A percentile compares a stretch with the other conserved stretches of the same genome.
Conservation (phyloP, 2,888 invertebrate species). For the Lithophane ornitopus region DNA sequence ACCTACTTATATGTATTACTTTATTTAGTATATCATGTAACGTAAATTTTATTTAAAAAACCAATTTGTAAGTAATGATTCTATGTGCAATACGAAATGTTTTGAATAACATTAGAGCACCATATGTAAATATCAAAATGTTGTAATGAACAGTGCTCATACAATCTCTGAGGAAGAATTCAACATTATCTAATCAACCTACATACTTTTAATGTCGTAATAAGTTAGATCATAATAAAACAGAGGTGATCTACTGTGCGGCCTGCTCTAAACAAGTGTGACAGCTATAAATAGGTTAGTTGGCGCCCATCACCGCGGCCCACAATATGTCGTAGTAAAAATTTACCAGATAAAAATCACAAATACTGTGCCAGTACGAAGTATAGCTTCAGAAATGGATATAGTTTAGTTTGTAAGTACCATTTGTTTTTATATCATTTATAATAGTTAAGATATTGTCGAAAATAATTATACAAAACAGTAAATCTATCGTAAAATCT, state of each 20-base stretch:
- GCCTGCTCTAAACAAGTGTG: constrained; percentile 62
- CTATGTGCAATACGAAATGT: background rate
- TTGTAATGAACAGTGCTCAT: constrained; percentile 1
- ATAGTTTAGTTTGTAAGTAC: constrained; percentile 60
- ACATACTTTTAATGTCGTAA: constrained; percentile 43
- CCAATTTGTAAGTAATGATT: background rate
- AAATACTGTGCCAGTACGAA: constrained; percentile 55
- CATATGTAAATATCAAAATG: background rate
- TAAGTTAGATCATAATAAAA: constrained; percentile 44
- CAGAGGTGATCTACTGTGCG: constrained; percentile 57
- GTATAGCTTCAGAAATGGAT: constrained; percentile 58
- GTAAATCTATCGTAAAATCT: constrained; percentile 23
- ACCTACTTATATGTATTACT: too few species aligned
- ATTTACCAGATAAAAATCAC: constrained; percentile 65
- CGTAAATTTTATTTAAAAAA: background rate
- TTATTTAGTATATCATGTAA: background rate
- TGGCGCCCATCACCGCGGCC: constrained; percentile 55
- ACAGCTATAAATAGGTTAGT: constrained; percentile 86
- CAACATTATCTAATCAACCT: constrained; percentile 44
- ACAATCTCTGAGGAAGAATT: constrained; percentile 39
- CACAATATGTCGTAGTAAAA: constrained; percentile 60
- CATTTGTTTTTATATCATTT: background rate
- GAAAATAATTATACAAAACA: constrained; percentile 23
- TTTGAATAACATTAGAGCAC: constrained; percentile 2
- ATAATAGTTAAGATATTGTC: background rate